Evolutionary conservation across 2,888 invertebrate species (phyloP).

Genomic region (Lochmaea crataegi): DNA sequence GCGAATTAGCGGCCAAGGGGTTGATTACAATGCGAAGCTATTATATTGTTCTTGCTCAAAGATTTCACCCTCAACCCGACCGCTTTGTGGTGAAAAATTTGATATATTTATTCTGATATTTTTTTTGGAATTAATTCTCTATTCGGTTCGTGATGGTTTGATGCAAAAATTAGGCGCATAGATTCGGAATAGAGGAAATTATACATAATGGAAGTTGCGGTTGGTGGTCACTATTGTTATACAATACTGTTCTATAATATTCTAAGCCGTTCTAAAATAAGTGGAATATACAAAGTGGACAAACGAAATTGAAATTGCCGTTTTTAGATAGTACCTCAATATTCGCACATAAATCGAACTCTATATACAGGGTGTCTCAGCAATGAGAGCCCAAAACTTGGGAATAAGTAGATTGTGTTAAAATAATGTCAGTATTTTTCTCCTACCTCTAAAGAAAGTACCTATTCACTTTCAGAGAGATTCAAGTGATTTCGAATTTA

Average conservation of each 20-base stretch:
- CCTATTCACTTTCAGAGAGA: too few species aligned
- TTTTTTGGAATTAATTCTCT: constrained; percentile 15
- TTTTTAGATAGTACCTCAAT: not conserved
- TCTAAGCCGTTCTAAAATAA: not conserved
- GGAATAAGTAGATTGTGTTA: too few species aligned
- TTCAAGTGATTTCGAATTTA: too few species aligned
- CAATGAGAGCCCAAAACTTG: too few species aligned
- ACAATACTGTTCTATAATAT: not conserved
- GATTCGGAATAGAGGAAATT: constrained; percentile 4
- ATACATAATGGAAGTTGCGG: constrained; percentile 9
- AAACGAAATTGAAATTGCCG: not conserved
- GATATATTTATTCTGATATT: constrained; percentile 10
- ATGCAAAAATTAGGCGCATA: constrained; percentile 14
- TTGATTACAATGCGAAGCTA: constrained; percentile 30
- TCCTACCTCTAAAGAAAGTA: too few species aligned
- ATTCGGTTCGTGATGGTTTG: constrained; percentile 10
- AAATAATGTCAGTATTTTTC: too few species aligned
- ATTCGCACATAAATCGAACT: too few species aligned
- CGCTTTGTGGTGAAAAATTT: constrained; percentile 19
- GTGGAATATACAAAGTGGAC: not conserved
- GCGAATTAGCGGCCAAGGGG: constrained; percentile 33
- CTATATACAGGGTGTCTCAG: too few species aligned
- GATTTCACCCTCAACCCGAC: constrained; percentile 16
- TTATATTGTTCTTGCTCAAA: constrained; percentile 22
- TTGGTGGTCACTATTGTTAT: constrained; percentile 4